phyloP scores from a whole-genome alignment of 2,888 invertebrate species.

The Apoda limacodes region DNA sequence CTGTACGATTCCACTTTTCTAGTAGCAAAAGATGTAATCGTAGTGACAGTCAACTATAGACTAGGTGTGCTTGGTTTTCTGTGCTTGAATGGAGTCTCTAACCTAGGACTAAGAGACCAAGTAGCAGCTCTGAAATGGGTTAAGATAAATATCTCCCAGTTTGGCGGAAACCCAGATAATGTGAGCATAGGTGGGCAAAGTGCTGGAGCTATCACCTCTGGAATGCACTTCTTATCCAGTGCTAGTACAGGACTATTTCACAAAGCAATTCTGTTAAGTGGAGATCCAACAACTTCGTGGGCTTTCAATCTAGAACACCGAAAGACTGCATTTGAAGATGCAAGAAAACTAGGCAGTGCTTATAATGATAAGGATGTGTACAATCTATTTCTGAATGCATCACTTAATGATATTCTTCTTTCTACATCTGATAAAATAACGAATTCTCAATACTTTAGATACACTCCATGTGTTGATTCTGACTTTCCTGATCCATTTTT shows the following conservation, averaged over 20 bases:
- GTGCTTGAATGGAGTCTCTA: conserved; percentile 44
- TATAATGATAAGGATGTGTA: conserved; percentile 29
- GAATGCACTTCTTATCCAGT: conserved; percentile 47
- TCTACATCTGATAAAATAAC: conserved; percentile 37
- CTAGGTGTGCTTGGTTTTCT: conserved; percentile 52
- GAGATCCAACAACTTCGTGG: conserved; percentile 45
- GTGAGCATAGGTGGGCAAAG: conserved; percentile 56
- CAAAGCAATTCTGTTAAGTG: conserved; percentile 50
- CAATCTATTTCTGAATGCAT: conserved; percentile 31
- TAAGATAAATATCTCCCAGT: conserved; percentile 42
- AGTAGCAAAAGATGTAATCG: conserved; percentile 42
- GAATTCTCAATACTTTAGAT: conserved; percentile 47
- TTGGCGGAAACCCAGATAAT: conserved; percentile 57
- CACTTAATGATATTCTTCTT: conserved; percentile 30
- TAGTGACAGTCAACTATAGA: conserved; percentile 48
- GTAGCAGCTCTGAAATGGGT: conserved; percentile 54
- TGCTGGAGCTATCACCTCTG: conserved; percentile 45
- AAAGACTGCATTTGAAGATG: conserved; percentile 36
- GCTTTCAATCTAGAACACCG: conserved; percentile 43
- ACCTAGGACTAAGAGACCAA: conserved; percentile 54
- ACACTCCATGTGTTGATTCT: conserved; percentile 45
- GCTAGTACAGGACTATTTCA: conserved; percentile 47
- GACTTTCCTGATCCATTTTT: conserved; percentile 45
- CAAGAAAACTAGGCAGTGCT: conserved; percentile 32
- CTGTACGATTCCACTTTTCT: conserved; percentile 54